These are phyloP conservation scores for Mustela lutreola DNA, from an alignment of 2,113 vertebrate species.

Conservation along the genomic window DNA sequence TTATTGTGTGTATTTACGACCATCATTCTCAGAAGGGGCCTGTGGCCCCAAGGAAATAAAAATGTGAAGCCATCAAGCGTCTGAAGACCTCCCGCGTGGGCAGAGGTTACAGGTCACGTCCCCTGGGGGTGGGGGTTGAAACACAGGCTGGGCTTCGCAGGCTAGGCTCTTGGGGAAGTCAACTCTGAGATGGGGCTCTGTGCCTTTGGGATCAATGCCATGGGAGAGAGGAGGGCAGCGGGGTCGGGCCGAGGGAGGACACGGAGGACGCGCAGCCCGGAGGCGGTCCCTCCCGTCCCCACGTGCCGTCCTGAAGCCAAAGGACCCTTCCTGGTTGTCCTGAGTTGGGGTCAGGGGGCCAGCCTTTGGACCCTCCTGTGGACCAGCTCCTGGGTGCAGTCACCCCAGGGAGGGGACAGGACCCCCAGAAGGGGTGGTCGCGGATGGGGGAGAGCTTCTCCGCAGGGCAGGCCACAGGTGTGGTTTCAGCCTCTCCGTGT, in stretches of 20 bases:
- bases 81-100: not conserved
- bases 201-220: not conserved
- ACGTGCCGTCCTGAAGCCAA: not conserved
- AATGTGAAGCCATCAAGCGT: not conserved
- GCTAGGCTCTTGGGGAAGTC: not conserved
- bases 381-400: too few relatives aligned
- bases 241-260: not conserved
- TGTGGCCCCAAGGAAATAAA: not conserved
- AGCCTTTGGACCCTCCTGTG: not conserved
- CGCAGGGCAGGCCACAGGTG: not conserved
- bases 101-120: too few relatives aligned
- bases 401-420: not conserved
- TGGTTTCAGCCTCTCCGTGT: not conserved
- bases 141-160: not conserved
- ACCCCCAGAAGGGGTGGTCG: not conserved
- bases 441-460: not conserved
- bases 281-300: fast-evolving
- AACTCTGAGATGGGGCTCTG: not conserved
- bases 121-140: not conserved
- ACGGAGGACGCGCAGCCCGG: not conserved
- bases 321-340: not conserved
- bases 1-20: not conserved
- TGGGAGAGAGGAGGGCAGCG: not conserved
- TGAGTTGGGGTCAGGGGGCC: not conserved
- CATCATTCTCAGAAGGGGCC: not conserved